Conservation (phyloP, 2,113 vertebrate genomes). For the Bucco capensis region DNA sequence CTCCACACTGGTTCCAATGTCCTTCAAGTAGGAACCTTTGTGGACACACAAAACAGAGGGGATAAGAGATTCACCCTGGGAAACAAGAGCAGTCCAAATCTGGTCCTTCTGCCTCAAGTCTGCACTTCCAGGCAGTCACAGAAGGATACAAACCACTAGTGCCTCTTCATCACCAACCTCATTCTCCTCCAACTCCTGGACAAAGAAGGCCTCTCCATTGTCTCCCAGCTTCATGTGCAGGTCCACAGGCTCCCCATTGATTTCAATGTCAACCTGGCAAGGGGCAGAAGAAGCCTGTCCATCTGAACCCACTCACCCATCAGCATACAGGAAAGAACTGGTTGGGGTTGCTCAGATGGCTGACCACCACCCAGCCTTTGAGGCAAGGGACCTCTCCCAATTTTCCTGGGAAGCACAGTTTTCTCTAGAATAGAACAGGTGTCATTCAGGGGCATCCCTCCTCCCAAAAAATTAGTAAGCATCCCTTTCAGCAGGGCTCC, state of each 20-base stretch:
- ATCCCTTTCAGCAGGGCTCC: not conserved
- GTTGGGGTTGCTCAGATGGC: not conserved
- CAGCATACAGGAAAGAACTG: not conserved
- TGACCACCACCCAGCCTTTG: not conserved
- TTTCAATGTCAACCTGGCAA: slow-evolving; percentile 90
- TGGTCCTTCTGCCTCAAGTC: not conserved
- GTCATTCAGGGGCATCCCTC: not conserved
- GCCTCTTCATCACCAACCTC: slow-evolving; percentile 68
- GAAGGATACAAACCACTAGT: slow-evolving; percentile 41
- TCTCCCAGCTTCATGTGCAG: slow-evolving; percentile 95
- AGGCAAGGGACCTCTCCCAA: not conserved
- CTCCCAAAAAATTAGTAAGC: not conserved
- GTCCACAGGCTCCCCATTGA: slow-evolving; percentile 88
- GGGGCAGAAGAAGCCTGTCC: not conserved
- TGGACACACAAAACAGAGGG: not conserved
- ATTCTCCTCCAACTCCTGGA: slow-evolving; percentile 81
- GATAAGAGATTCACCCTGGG: not conserved
- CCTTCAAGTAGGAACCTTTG: not conserved
- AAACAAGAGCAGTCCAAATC: not conserved
- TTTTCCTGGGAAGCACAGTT: not conserved
- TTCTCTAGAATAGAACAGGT: not conserved
- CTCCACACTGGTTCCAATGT: not conserved
- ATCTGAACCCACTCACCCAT: not conserved
- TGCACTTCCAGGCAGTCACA: not conserved
- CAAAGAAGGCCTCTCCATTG: slow-evolving; percentile 94